Evolutionary conservation across 2,113 vertebrate species (phyloP), one percentile per base, ranked within the genome.

Genomic region (Rhabdomys dilectus): DNA sequence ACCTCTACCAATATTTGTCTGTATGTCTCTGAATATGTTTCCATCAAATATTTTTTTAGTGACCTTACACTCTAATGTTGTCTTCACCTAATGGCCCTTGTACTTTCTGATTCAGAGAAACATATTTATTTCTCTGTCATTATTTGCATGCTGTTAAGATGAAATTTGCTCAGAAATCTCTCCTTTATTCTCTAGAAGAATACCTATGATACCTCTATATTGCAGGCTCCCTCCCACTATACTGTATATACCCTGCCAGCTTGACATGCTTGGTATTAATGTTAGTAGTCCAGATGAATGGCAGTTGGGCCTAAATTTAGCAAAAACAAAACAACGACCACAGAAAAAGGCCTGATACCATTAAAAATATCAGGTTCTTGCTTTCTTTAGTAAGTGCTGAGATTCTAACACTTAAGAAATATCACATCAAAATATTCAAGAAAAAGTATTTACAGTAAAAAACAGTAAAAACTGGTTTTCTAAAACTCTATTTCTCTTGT

Each of bases 391-490:
- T 21, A 93, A 15, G 16, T 66, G 42, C 51, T 89, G 51, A 75
- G 34, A 17, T 95, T 93, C n/a, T 95, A 51, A 64, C 75, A 60
- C 70, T 94, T 95, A 94, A 60, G 91, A 96, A 97, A 89, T 87
- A 95, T 16, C 68, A 89, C 7, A 51, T 70, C 88, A 4, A n/a
- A 92, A 84, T 12, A 85, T 78, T 80, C 11, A 76, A 95, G 78
- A 81, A 89, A 89, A 62, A 62, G 7, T 62, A 68, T 89, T 88
- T 4, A 45, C 29, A 76, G 31, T 36, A 31, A 31, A 64, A 34
- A 21, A 73, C 5, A n/a, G 21, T 75, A 62, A 64, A 91, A 19
- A 56, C 24, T 4, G 51, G 13, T 91, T 85, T 96, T 93, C 21
- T 92, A 90, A 93, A 88, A 36, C n/a, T 15, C 36, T 56, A 21